Percentiles rank a stretch among this genome's conserved stretches.
These are phyloP conservation scores for Sapajus apella DNA, from an alignment of 2,113 vertebrate species.

Conservation along the genomic window DNA sequence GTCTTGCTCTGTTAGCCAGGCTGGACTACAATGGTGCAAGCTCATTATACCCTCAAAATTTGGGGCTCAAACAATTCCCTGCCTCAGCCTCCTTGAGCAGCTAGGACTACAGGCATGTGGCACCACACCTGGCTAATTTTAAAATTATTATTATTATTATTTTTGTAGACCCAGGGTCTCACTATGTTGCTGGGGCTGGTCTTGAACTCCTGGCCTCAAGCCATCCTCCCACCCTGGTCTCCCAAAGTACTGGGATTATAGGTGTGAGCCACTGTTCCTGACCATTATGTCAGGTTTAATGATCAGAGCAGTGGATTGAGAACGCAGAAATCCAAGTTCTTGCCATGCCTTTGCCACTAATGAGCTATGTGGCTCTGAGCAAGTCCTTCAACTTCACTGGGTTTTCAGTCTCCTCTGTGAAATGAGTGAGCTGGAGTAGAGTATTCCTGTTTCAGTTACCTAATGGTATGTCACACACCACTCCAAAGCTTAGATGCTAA, in stretches of 20 bases:
- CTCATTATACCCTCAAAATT: too few species aligned
- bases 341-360: background rate
- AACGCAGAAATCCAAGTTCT: background rate
- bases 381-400: background rate
- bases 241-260: too few species aligned
- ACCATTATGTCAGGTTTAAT: background rate
- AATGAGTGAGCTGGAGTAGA: background rate
- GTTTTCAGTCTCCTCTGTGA: background rate
- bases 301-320: background rate
- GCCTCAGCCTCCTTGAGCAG: too few species aligned
- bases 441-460: background rate
- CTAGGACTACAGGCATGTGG: too few species aligned
- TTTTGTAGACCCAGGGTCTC: too few species aligned
- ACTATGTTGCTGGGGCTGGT: too few species aligned
- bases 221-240: too few species aligned
- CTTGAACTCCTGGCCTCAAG: too few species aligned
- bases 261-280: too few species aligned
- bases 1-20: background rate
- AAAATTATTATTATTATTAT: too few species aligned
- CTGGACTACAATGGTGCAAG: background rate
- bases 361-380: background rate
- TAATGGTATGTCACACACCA: background rate
- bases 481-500: background rate
- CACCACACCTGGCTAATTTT: too few species aligned
- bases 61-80: too few species aligned